Base-by-base conservation (phyloP, 1,140 invertebrate genomes). In the Aphidius ervi region DNA sequence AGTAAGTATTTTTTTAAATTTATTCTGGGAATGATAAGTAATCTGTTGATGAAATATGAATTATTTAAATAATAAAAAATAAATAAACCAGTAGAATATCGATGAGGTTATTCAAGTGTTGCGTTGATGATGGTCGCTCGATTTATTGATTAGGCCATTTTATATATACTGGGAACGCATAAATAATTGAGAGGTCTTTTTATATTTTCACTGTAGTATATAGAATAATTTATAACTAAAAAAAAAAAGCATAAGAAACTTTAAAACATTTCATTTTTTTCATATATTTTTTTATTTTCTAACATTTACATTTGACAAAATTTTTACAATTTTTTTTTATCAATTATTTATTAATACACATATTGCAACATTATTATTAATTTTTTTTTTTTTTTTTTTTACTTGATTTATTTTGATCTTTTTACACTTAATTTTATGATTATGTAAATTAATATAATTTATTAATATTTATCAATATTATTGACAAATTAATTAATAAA, bases 221-320 rank as follows among this genome's bases (percentile, higher is more conserved):
- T 16, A 16, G 16, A 16, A 16, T 16, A 16, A 16, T 16, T 16
- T 16, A 16, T 16, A 43, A 58, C 9, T 31, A 49, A 9, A 4
- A 54, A 45, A 45, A 52, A 10, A 56, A 56, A 37, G 43, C 42
- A 16, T 16, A 16, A 16, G 16, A 16, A 16, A 16, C 16, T 16
- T 16, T 16, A 16, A 16, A 16, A 16, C 16, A 16, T 0, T 16
- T 16, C 16, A 16, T 16, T 16, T 74, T 74, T 78, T 79, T 79
- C 75, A 64, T 76, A 77, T 70, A 77, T 71, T 68, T 67, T 80
- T 80, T 43, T 80, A 78, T 77, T 79, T 78, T 72, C 23, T 78
- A 78, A 80, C 77, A 79, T 77, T 80, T 76, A 80, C 75, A 76
- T 74, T 76, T 74, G 77, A 79, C 74, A 74, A 76, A 67, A 72